phyloP scores from a whole-genome alignment of 2,888 invertebrate species.

The Papilio protenor region DNA sequence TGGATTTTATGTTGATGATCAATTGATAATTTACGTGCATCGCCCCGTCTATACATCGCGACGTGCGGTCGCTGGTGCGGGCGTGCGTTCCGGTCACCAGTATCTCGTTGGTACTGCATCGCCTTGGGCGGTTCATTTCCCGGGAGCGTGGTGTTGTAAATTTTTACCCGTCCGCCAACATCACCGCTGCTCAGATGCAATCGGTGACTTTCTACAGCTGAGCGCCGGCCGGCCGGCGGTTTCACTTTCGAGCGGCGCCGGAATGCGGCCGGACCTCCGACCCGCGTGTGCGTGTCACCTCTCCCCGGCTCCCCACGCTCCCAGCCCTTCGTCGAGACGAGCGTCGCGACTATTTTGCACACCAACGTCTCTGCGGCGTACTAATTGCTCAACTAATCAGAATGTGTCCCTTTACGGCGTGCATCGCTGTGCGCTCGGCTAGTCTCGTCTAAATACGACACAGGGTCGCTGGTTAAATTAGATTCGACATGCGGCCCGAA shows the following conservation, averaged over 20 bases:
- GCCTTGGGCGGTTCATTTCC: slow-evolving; percentile 75
- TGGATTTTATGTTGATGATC: not conserved
- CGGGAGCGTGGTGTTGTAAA: slow-evolving; percentile 71
- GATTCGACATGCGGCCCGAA: slow-evolving; percentile 71
- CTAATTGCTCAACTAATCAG: slow-evolving; percentile 28
- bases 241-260: slow-evolving; percentile 81
- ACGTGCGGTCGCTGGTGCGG: slow-evolving; percentile 68
- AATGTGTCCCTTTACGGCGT: slow-evolving; percentile 21
- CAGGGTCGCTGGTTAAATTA: slow-evolving; percentile 62
- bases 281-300: slow-evolving; percentile 61
- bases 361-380: slow-evolving; percentile 34
- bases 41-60: slow-evolving; percentile 56
- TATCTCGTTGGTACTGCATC: slow-evolving; percentile 56
- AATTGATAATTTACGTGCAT: slow-evolving; percentile 51
- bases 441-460: slow-evolving; percentile 23
- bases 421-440: slow-evolving; percentile 52
- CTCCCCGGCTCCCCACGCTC: slow-evolving; percentile 44
- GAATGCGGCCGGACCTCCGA: slow-evolving; percentile 84
- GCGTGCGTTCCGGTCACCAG: slow-evolving; percentile 66
- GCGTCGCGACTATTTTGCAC: slow-evolving; percentile 47
- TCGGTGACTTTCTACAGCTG: slow-evolving; percentile 83
- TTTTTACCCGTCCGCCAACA: slow-evolving; percentile 77
- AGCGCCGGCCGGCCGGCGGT: slow-evolving; percentile 71
- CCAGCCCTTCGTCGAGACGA: slow-evolving; percentile 46
- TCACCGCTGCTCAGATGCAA: slow-evolving; percentile 67